These are phyloP conservation scores for Protaetia brevitarsis DNA, from an alignment of 1,140 invertebrate genomes.

Conservation along the genomic window DNA sequence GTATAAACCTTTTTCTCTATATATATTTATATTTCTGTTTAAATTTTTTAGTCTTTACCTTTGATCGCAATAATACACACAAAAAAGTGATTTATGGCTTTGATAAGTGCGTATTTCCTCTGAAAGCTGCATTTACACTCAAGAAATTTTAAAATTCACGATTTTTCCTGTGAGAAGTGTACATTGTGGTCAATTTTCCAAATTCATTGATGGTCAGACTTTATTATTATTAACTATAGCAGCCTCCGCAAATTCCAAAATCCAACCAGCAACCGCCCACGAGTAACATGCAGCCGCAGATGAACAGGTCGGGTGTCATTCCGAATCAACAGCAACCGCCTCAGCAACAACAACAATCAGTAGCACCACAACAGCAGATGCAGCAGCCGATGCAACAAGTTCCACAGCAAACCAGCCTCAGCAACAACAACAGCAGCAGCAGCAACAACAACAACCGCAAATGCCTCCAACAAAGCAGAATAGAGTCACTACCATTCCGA, in stretches of 20 bases:
- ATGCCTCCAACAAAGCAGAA: slow-evolving; percentile 67
- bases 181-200: background rate
- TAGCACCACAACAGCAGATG: slow-evolving; percentile 21
- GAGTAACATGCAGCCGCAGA: slow-evolving; percentile 27
- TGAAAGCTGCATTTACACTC: too few relatives aligned
- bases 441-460: slow-evolving; percentile 50
- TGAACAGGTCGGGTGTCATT: background rate
- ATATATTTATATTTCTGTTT: too few relatives aligned
- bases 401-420: slow-evolving; percentile 35
- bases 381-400: slow-evolving; percentile 42
- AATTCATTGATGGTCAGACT: background rate
- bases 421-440: slow-evolving; percentile 50
- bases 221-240: background rate
- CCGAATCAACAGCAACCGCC: slow-evolving; percentile 29
- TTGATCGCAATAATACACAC: too few relatives aligned
- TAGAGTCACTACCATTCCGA: slow-evolving; percentile 82
- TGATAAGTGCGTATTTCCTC: too few relatives aligned
- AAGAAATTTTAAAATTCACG: too few relatives aligned
- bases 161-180: too few relatives aligned
- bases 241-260: slow-evolving; percentile 6
- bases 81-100: too few relatives aligned
- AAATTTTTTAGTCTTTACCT: too few relatives aligned
- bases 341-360: slow-evolving; percentile 32
- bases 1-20: too few relatives aligned
- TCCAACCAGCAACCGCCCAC: slow-evolving; percentile 35